Conservation (phyloP, 1,140 invertebrate species). For the Drosophila bocki region DNA sequence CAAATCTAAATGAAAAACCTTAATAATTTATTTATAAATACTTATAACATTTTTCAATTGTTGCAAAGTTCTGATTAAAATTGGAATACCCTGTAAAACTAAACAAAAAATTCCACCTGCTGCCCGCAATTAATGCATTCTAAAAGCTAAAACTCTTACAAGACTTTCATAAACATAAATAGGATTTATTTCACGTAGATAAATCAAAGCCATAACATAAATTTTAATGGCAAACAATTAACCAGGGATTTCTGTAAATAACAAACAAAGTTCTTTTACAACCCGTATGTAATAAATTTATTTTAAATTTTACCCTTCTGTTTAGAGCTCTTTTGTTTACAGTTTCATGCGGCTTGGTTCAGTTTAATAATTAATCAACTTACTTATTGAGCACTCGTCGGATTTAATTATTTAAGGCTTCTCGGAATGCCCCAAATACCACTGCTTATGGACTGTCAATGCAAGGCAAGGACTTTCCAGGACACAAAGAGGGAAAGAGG, state of each 20-base stretch:
- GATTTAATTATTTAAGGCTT: conserved; percentile 38
- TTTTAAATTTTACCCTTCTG: conserved; percentile 5
- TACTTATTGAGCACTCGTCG: conserved; percentile 24
- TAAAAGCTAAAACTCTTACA: not conserved
- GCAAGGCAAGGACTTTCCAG: conserved; percentile 27
- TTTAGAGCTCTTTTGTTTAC: conserved; percentile 5
- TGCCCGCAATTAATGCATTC: not conserved
- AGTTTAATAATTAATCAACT: conserved; percentile 36
- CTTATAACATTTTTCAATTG: too few species aligned
- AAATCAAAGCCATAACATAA: conserved; percentile 13
- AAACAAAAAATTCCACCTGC: not conserved
- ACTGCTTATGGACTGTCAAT: conserved; percentile 21
- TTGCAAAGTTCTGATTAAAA: too few species aligned
- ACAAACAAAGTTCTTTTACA: not conserved
- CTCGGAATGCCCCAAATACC: conserved; percentile 24
- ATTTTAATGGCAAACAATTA: conserved; percentile 9
- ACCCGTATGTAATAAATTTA: not conserved
- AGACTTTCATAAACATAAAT: conserved; percentile 5
- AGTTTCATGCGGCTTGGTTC: conserved; percentile 1
- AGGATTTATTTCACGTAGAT: not conserved
- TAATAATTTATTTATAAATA: too few species aligned
- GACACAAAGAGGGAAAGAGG: not conserved
- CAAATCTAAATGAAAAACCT: too few species aligned
- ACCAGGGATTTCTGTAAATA: not conserved
- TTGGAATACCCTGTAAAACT: not conserved